Evolutionary conservation across 2,113 vertebrate genomes (phyloP).

Genomic region (Rhea pennata): DNA sequence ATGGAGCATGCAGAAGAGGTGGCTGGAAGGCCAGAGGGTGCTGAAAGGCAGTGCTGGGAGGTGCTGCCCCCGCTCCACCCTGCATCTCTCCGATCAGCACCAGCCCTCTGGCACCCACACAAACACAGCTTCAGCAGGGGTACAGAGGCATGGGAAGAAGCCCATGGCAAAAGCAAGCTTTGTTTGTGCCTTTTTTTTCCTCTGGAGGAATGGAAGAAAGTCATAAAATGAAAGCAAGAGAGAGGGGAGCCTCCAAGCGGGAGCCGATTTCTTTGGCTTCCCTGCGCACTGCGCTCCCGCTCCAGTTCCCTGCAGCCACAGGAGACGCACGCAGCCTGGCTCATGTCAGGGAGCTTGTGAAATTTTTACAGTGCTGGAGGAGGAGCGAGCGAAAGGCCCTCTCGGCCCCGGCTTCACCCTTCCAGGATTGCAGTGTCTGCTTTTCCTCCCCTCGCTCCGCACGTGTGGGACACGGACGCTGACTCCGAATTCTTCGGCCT

Average conservation of each 20-base stretch:
- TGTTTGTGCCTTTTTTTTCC: background rate
- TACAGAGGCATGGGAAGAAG: background rate
- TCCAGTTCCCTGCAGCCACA: fast-evolving
- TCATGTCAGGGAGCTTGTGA: background rate
- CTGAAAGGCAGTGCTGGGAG: background rate
- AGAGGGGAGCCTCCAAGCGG: background rate
- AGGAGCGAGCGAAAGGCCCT: fast-evolving
- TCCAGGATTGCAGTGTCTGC: fast-evolving
- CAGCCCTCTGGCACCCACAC: background rate
- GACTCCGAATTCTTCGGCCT: background rate
- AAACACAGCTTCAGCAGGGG: background rate
- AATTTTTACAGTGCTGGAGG: background rate
- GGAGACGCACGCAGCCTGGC: background rate
- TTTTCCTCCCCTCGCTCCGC: background rate
- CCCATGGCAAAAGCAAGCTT: background rate
- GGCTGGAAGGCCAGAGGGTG: background rate
- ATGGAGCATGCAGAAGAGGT: background rate
- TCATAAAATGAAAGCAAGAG: background rate
- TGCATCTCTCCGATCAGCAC: background rate
- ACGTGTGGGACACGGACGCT: background rate
- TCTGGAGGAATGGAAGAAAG: fast-evolving
- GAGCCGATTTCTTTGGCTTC: fast-evolving
- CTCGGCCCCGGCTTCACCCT: background rate
- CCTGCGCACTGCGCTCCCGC: fast-evolving
- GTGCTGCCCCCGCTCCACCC: background rate